A percentile compares a stretch with the other conserved stretches of the same genome.
Conservation (phyloP, 2,888 invertebrate genomes). For the Drosophila anomelani region DNA sequence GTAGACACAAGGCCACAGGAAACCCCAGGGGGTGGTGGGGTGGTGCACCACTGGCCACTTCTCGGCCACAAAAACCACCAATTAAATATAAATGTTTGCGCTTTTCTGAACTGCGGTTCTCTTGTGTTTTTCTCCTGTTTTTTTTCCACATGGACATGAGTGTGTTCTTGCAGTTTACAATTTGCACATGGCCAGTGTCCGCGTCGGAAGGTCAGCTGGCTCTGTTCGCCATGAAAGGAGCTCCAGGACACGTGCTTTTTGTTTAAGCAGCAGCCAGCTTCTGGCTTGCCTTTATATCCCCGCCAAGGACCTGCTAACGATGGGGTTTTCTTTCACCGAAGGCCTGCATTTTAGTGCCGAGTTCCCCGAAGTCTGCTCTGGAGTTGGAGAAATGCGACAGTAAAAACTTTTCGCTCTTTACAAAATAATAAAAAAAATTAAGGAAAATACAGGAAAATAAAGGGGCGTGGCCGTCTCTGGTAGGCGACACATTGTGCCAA, state of each 20-base stretch:
- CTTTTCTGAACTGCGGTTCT: slow-evolving; percentile 52
- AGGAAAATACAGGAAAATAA: neutral
- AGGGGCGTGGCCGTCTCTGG: slow-evolving; percentile 40
- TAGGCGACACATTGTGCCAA: slow-evolving; percentile 73
- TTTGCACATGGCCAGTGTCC: slow-evolving; percentile 50
- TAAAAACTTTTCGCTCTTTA: slow-evolving; percentile 64
- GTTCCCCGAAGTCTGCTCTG: slow-evolving; percentile 24
- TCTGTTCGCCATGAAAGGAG: slow-evolving; percentile 24
- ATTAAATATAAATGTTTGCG: slow-evolving; percentile 75
- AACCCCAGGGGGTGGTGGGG: neutral
- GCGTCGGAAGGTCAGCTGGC: slow-evolving; percentile 68
- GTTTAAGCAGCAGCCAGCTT: slow-evolving; percentile 56
- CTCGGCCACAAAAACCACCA: slow-evolving; percentile 51
- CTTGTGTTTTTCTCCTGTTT: neutral
- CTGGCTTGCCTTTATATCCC: slow-evolving; percentile 14
- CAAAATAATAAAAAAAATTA: neutral
- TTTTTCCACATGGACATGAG: slow-evolving; percentile 17
- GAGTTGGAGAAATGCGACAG: slow-evolving; percentile 72
- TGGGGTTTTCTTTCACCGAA: slow-evolving; percentile 15
- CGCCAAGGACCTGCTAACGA: slow-evolving; percentile 52
- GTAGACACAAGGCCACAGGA: slow-evolving; percentile 50
- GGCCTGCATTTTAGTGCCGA: slow-evolving; percentile 70
- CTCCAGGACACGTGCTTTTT: slow-evolving; percentile 66
- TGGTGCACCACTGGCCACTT: slow-evolving; percentile 25
- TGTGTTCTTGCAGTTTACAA: slow-evolving; percentile 50